Conservation (phyloP, 1,140 invertebrate genomes). For the Trypoxylus dichotomus region DNA sequence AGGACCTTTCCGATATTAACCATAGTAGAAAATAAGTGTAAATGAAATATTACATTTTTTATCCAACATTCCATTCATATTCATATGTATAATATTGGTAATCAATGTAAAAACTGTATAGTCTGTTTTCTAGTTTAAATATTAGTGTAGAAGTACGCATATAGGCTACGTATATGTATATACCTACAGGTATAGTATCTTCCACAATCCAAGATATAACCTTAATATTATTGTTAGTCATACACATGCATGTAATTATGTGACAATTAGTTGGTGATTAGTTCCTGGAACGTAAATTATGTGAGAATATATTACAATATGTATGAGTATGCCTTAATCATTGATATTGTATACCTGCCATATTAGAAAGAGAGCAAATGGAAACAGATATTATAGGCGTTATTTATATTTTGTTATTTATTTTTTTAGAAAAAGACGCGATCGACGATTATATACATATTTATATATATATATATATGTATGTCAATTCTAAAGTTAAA, state of each 20-base stretch:
- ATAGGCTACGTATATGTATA: background rate
- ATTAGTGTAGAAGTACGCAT: background rate
- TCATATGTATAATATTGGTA: too few species aligned
- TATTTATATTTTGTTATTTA: constrained; percentile 19
- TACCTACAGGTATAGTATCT: background rate
- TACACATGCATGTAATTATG: background rate
- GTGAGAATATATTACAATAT: constrained; percentile 1
- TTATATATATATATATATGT: background rate
- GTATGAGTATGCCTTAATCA: constrained; percentile 11
- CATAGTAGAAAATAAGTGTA: too few species aligned
- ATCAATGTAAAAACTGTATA: too few species aligned
- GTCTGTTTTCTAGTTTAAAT: background rate
- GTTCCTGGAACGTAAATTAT: background rate
- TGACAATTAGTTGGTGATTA: background rate
- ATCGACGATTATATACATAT: constrained; percentile 1
- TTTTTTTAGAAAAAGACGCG: constrained; percentile 6
- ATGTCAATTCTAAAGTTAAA: constrained; percentile 20
- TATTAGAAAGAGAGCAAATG: background rate
- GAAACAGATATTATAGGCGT: constrained; percentile 16
- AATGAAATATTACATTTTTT: too few species aligned
- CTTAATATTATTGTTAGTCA: background rate
- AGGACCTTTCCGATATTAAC: too few species aligned
- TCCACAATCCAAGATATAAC: background rate
- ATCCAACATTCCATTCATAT: too few species aligned
- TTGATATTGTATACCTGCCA: constrained; percentile 20